phyloP scores from a whole-genome alignment of 2,113 vertebrate genomes.

The Struthio camelus region DNA sequence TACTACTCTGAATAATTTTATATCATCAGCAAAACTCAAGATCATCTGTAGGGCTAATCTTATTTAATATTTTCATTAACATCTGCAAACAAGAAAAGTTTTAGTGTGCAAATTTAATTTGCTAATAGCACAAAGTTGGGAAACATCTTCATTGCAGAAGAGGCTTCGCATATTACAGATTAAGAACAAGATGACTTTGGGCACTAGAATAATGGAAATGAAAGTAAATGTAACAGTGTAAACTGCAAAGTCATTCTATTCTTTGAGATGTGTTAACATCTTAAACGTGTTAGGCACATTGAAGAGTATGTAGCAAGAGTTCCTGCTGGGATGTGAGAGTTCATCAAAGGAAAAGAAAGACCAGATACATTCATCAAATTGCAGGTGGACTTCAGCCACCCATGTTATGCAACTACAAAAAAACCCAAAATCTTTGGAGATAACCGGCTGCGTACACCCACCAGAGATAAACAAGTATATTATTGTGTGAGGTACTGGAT shows the following conservation, averaged over 20 bases:
- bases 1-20: constrained; percentile 38
- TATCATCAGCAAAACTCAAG: constrained; percentile 5
- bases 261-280: background rate
- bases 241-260: background rate
- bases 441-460: background rate
- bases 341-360: background rate
- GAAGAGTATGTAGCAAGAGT: background rate
- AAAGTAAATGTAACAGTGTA: constrained; percentile 6
- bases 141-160: background rate
- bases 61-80: constrained; percentile 62
- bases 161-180: background rate
- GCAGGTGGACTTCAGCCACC: background rate
- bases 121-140: background rate
- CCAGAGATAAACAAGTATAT: background rate
- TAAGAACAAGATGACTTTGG: constrained; percentile 26
- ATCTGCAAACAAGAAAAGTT: constrained; percentile 13
- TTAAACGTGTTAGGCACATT: background rate
- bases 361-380: background rate
- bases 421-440: background rate
- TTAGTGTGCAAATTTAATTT: constrained; percentile 13
- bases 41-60: constrained; percentile 23
- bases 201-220: background rate
- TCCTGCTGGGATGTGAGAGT: background rate
- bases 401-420: background rate
- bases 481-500: background rate